Percentiles rank a stretch among this genome's conserved stretches.
phyloP scores from a whole-genome alignment of 2,797 vertebrate genomes.

The Balearica regulorum region DNA sequence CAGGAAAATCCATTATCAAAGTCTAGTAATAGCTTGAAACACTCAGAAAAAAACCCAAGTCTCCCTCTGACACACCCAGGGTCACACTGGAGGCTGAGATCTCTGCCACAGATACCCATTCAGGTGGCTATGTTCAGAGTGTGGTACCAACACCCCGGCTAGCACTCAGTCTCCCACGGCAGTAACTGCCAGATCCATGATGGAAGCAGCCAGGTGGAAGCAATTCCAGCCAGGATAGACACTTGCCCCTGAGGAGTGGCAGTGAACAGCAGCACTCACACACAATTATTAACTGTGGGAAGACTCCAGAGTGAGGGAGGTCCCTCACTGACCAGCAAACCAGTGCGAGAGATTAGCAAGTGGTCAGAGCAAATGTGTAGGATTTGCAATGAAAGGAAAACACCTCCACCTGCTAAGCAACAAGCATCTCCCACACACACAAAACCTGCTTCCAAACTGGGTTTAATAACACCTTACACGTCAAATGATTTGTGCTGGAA shows the following conservation, averaged over 20 bases:
- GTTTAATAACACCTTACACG: background rate
- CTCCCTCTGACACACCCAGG: background rate
- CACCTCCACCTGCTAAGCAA: background rate
- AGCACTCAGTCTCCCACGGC: background rate
- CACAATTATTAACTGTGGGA: background rate
- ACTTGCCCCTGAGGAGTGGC: accelerated
- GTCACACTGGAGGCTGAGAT: background rate
- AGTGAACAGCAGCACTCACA: background rate
- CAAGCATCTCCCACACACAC: background rate
- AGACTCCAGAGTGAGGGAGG: background rate
- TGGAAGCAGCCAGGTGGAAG: background rate
- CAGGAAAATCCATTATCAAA: background rate
- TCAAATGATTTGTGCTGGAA: background rate
- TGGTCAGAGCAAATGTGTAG: background rate
- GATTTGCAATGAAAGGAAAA: background rate
- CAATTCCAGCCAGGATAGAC: background rate
- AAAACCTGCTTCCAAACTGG: background rate
- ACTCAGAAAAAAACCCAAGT: background rate
- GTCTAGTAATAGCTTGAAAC: background rate
- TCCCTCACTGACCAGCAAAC: background rate
- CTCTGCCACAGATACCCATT: background rate
- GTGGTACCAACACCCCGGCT: accelerated
- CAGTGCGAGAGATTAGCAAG: background rate
- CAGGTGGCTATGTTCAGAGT: background rate
- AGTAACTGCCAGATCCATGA: background rate